These are phyloP conservation scores for Poeciliopsis turneri DNA, from an alignment of 2,797 vertebrate species.

Conservation along the genomic window DNA sequence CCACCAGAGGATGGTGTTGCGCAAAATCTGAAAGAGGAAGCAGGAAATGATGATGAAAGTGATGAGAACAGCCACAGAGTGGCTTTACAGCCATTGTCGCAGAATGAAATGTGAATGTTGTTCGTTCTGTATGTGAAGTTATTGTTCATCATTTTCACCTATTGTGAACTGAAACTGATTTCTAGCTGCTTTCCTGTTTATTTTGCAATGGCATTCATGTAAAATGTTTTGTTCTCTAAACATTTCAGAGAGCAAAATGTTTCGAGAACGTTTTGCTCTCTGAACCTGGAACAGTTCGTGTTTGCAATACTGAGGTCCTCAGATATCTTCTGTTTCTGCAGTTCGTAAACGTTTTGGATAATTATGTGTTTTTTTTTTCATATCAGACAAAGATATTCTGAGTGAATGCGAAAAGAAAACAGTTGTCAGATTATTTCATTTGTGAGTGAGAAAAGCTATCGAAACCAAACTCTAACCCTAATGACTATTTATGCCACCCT, in stretches of 20 bases:
- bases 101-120: not conserved
- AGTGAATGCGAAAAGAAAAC: not conserved
- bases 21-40: conserved; percentile 11
- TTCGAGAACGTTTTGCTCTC: not conserved
- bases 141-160: not conserved
- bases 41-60: conserved; percentile 13
- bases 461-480: not conserved
- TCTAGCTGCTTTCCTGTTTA: not conserved
- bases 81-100: conserved; percentile 28
- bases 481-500: not conserved
- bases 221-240: not conserved
- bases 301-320: not conserved
- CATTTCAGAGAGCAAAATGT: not conserved
- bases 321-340: not conserved
- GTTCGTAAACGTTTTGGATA: not conserved
- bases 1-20: not conserved
- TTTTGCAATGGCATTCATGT: not conserved
- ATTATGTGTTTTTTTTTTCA: not conserved
- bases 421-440: not conserved
- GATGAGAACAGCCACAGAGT: conserved; percentile 10
- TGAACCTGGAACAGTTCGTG: not conserved
- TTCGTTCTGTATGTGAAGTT: not conserved
- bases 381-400: not conserved
- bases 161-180: not conserved
- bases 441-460: not conserved